These are phyloP conservation scores for Choristoneura rosaceana DNA, from an alignment of 2,888 invertebrate species.

Conservation along the genomic window DNA sequence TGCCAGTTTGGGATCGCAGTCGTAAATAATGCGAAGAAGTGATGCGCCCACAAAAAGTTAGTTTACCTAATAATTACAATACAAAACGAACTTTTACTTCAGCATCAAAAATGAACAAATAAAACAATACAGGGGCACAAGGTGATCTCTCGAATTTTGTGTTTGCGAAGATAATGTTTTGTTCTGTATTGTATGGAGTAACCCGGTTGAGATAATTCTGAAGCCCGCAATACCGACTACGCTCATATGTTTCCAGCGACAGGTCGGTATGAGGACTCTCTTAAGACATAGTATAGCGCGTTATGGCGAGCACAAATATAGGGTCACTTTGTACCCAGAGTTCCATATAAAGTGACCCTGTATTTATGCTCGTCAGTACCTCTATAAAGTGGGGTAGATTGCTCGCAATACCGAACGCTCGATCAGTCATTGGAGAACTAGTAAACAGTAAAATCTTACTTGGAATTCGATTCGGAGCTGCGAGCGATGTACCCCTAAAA, in stretches of 20 bases:
- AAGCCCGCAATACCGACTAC: constrained; percentile 62
- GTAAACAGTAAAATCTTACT: background rate
- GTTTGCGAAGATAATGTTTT: background rate
- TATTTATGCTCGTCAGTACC: too few species aligned
- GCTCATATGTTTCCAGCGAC: constrained; percentile 81
- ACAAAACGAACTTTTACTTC: background rate
- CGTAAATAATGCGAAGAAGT: background rate
- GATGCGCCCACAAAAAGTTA: background rate
- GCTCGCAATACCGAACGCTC: background rate
- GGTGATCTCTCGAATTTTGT: background rate
- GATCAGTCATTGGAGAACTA: background rate
- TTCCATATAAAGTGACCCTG: too few species aligned
- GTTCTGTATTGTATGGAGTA: constrained; percentile 16
- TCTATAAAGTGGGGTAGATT: constrained; percentile 57
- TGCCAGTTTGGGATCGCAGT: constrained; percentile 12
- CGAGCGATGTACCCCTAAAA: background rate
- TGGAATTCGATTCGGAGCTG: background rate
- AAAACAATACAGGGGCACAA: background rate
- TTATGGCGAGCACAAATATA: constrained; percentile 48
- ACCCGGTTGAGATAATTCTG: constrained; percentile 29
- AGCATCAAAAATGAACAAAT: background rate
- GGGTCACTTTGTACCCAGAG: too few species aligned
- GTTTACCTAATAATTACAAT: background rate
- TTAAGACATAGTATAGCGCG: constrained; percentile 71
- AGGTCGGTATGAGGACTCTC: constrained; percentile 74